Evolutionary conservation across 2,888 invertebrate genomes (phyloP).

Genomic region (Agonopterix heracliana): DNA sequence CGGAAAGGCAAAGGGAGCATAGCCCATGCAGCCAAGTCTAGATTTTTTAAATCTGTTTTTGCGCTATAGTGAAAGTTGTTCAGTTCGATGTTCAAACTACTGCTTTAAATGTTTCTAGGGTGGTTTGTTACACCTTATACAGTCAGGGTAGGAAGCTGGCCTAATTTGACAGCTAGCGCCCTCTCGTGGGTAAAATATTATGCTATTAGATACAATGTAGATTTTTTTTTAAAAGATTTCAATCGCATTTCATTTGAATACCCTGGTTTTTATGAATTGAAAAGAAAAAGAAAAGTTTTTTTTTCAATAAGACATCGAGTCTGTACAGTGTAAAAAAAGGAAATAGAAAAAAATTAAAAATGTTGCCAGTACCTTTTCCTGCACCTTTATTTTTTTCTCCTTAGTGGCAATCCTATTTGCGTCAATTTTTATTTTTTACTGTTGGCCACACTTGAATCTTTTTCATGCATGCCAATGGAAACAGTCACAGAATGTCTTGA

Average conservation of each 20-base stretch:
- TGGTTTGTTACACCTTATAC: too few species aligned
- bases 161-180: too few species aligned
- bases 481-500: conserved; percentile 3
- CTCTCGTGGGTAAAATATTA: too few species aligned
- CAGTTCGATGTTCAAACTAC: too few species aligned
- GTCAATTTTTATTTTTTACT: conserved; percentile 10
- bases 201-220: background rate
- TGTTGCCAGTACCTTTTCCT: conserved; percentile 61
- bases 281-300: conserved; percentile 17
- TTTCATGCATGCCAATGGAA: too few species aligned
- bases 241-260: conserved; percentile 55
- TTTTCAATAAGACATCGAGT: conserved; percentile 52
- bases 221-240: conserved; percentile 19
- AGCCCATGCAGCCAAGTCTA: too few species aligned
- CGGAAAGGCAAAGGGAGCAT: too few species aligned
- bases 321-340: conserved; percentile 62
- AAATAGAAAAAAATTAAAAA: conserved; percentile 38
- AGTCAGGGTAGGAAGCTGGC: too few species aligned
- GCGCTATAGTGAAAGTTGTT: too few species aligned
- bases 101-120: too few species aligned
- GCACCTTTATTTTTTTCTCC: conserved; percentile 42
- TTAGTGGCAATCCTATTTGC: conserved; percentile 13
- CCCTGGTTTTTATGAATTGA: conserved; percentile 12
- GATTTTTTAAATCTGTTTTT: too few species aligned
- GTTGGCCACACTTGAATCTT: too few species aligned